phyloP scores from a whole-genome alignment of 2,888 invertebrate species.

The Drosophila recens region DNA sequence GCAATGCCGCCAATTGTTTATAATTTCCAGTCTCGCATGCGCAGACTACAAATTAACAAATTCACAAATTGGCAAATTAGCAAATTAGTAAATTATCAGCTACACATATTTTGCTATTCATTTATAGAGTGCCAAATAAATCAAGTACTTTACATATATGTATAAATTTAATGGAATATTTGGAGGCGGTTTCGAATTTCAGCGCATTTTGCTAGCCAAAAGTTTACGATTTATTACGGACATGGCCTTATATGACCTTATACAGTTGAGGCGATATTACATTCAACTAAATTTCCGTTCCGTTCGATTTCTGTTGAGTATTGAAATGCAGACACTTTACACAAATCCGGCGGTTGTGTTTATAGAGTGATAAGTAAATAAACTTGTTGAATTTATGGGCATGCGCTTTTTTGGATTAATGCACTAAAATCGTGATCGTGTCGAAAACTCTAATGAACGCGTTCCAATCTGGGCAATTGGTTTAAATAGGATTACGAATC shows the following conservation, averaged over 20 bases:
- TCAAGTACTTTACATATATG: conserved; percentile 31
- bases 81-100: conserved; percentile 55
- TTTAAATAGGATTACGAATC: conserved; percentile 41
- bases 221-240: conserved; percentile 43
- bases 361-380: conserved; percentile 70
- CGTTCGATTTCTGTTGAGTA: conserved; percentile 12
- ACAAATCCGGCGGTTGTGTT: conserved; percentile 10
- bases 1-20: conserved; percentile 30
- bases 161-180: not conserved
- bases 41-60: conserved; percentile 24
- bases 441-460: conserved; percentile 41
- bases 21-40: conserved; percentile 42
- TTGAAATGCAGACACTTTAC: conserved; percentile 37
- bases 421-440: conserved; percentile 59
- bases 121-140: conserved; percentile 45
- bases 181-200: conserved; percentile 36
- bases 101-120: conserved; percentile 30
- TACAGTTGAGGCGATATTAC: conserved; percentile 29
- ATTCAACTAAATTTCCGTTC: not conserved
- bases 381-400: conserved; percentile 67
- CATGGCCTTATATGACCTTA: conserved; percentile 35
- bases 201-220: conserved; percentile 11
- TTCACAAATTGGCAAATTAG: conserved; percentile 32
- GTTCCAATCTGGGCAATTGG: conserved; percentile 26
- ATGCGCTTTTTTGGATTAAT: conserved; percentile 42